Conservation (phyloP, 1,140 invertebrate species). For the Holcopasites calliopsidis region DNA sequence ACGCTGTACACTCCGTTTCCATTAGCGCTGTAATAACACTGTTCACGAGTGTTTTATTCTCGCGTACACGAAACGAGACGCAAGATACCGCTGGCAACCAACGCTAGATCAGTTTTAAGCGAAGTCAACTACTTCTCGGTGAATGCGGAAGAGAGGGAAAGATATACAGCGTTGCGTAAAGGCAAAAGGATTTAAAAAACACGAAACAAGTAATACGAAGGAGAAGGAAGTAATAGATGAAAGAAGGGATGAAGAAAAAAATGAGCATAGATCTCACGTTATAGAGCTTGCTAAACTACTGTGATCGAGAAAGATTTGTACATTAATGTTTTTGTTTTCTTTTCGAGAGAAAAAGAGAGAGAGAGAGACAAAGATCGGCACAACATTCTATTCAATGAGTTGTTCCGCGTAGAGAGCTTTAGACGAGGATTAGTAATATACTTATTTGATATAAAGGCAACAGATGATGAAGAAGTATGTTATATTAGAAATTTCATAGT, state of each 20-base stretch:
- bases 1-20: constrained; percentile 63
- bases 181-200: background rate
- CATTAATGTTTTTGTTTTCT: constrained; percentile 52
- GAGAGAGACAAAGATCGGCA: constrained; percentile 42
- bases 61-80: constrained; percentile 58
- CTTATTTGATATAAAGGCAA: constrained; percentile 63
- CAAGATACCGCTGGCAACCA: constrained; percentile 47
- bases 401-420: constrained; percentile 40
- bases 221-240: background rate
- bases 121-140: constrained; percentile 10
- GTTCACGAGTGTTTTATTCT: constrained; percentile 58
- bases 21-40: constrained; percentile 63
- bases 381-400: constrained; percentile 46
- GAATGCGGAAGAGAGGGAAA: background rate
- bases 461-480: constrained; percentile 55
- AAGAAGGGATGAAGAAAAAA: constrained; percentile 1
- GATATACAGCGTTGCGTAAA: background rate
- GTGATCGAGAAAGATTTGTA: constrained; percentile 57
- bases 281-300: constrained; percentile 67
- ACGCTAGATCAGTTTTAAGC: constrained; percentile 44
- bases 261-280: constrained; percentile 75
- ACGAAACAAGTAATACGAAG: background rate
- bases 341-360: constrained; percentile 14
- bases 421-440: constrained; percentile 42
- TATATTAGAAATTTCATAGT: constrained; percentile 66